Base-by-base conservation (phyloP, 2,888 invertebrate genomes). In the Hecatera dysodea region DNA sequence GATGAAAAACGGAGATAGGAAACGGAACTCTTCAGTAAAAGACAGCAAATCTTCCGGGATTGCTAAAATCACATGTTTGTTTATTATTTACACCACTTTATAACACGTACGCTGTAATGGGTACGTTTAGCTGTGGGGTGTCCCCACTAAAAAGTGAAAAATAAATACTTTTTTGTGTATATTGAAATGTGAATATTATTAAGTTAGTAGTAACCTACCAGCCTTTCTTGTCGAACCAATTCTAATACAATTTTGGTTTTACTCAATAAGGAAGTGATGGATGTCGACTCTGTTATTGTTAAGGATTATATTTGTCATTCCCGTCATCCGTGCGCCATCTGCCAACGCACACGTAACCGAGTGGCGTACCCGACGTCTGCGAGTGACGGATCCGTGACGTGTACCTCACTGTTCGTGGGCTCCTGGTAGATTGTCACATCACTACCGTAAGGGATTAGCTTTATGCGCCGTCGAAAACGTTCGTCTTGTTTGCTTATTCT, bases 221-320 rank as follows among this genome's bases (percentile, higher is more conserved):
- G 9, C 8, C 12, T 66, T 15, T 11, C 24, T 46, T 24, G 19
- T 62, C 17, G 24, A 11, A 24, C 7, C 22, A 50, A 24, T 48
- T 33, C 42, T 17, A 36, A 12, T 12, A n/a, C 19, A 19, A 67
- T n/a, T 12, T 33, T 24, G 29, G 24, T 52, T 42, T n/a, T 8
- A 33, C n/a, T 74, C 46, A 48, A 46, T 75, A 55, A 55, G 2
- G 11, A 19, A n/a, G 12, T 75, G 75, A 72, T 48, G 22, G 33
- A 75, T 69, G 52, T 68, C 12, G 39, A 12, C 46, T 65, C 44
- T 33, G 39, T 19, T 67, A 55, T 15, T 48, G 39, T 75, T 55
- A 22, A 24, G 39, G 46, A 75, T 67, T 12, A 53, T 33, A 59
- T 73, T 57, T 42, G 44, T 69, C 76, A 46, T 42, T 44, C 12